A percentile compares a stretch with the other conserved stretches of the same genome.
Evolutionary conservation across 2,888 invertebrate genomes (phyloP).

Genomic region (Drosophila glabriapex): DNA sequence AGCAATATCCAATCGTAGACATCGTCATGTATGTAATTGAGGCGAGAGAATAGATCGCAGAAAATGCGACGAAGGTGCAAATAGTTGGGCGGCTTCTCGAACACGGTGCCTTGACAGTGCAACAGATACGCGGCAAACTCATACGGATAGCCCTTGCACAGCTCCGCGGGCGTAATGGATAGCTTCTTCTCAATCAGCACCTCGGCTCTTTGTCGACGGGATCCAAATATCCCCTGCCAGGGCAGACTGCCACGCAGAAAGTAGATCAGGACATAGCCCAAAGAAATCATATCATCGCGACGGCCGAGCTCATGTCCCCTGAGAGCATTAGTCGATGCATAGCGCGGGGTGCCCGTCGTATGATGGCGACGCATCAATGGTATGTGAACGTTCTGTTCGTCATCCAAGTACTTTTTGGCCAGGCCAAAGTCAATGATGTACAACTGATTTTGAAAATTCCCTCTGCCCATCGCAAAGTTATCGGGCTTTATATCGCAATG

Average conservation of each 20-base stretch:
- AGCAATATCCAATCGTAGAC: constrained; percentile 46
- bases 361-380: accelerated
- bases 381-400: background rate
- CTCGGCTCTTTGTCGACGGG: constrained; percentile 34
- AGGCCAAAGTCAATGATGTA: constrained; percentile 59
- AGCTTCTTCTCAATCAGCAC: constrained; percentile 47
- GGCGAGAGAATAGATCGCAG: constrained; percentile 7
- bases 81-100: constrained; percentile 46
- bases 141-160: constrained; percentile 49
- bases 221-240: constrained; percentile 41
- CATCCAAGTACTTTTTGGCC: constrained; percentile 19
- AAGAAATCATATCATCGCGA: constrained; percentile 63
- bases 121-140: constrained; percentile 44
- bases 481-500: constrained; percentile 63
- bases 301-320: constrained; percentile 34
- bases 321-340: constrained; percentile 41
- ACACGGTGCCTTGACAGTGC: constrained; percentile 32
- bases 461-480: constrained; percentile 44
- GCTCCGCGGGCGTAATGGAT: constrained; percentile 13
- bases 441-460: background rate
- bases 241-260: constrained; percentile 52
- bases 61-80: constrained; percentile 22
- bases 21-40: constrained; percentile 10
- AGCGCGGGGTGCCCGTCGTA: constrained; percentile 52
- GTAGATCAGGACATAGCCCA: constrained; percentile 55